These are phyloP conservation scores for Aphelocoma californica DNA, from an alignment of 2,797 vertebrate genomes.

Conservation along the genomic window DNA sequence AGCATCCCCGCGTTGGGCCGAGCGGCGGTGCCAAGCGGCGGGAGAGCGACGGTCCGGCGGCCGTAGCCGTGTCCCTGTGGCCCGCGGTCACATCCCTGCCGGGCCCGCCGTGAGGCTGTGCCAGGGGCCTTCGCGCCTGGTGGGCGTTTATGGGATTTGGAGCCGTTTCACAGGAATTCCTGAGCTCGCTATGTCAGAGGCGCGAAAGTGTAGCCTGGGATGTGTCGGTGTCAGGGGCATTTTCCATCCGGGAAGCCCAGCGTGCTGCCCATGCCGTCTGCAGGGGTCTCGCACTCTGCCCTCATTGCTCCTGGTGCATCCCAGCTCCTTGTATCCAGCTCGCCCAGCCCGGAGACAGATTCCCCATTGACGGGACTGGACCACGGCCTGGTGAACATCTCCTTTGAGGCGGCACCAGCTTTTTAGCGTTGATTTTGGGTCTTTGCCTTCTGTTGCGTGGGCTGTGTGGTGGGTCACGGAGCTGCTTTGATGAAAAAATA, in stretches of 20 bases:
- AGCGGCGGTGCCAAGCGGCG: not conserved
- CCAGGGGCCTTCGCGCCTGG: rapidly evolving
- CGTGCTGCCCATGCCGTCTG: not conserved
- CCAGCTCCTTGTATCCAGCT: rapidly evolving
- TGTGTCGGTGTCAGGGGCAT: rapidly evolving
- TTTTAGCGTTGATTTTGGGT: rapidly evolving
- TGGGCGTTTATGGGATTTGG: rapidly evolving
- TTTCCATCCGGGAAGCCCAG: rapidly evolving
- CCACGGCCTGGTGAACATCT: rapidly evolving
- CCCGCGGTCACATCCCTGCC: rapidly evolving
- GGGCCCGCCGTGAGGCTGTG: rapidly evolving
- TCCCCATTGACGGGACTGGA: rapidly evolving
- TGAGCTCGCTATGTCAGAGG: rapidly evolving
- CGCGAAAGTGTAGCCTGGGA: not conserved
- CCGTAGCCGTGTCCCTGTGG: not conserved
- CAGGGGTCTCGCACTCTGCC: rapidly evolving
- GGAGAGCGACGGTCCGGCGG: not conserved
- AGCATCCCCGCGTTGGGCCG: not conserved
- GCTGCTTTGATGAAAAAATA: not conserved
- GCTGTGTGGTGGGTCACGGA: not conserved
- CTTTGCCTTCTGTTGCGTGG: rapidly evolving
- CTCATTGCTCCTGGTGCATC: not conserved
- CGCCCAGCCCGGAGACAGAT: rapidly evolving
- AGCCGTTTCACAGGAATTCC: rapidly evolving
- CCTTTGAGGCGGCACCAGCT: not conserved